A percentile compares a stretch with the other conserved stretches of the same genome.
Evolutionary conservation across 2,113 vertebrate genomes (phyloP).

Genomic region (Alligator sinensis): DNA sequence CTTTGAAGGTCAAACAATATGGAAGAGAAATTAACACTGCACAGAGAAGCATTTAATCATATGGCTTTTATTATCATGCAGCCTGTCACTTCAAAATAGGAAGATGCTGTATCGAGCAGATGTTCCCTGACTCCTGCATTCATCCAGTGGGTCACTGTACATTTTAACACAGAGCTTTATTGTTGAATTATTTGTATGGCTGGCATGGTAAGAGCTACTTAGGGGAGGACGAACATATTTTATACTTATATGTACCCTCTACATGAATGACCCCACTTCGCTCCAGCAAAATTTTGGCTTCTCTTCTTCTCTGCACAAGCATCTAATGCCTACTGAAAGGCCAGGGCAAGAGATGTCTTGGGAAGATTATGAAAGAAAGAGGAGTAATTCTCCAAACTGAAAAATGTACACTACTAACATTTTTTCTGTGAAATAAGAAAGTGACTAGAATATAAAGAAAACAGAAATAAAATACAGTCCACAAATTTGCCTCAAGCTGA

Average conservation of each 20-base stretch:
- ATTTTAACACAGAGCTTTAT: slow-evolving; percentile 63
- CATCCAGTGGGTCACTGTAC: slow-evolving; percentile 49
- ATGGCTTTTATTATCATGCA: slow-evolving; percentile 59
- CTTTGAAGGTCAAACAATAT: slow-evolving; percentile 10
- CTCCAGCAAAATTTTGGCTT: slow-evolving; percentile 48
- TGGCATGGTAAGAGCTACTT: slow-evolving; percentile 32
- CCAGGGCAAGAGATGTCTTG: not conserved
- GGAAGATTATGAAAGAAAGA: not conserved
- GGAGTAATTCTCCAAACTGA: not conserved
- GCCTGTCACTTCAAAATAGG: slow-evolving; percentile 59
- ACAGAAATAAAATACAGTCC: not conserved
- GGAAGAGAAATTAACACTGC: slow-evolving; percentile 37
- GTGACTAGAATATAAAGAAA: not conserved
- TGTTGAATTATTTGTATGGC: slow-evolving; percentile 45
- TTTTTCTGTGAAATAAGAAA: not conserved
- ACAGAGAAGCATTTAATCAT: slow-evolving; percentile 60
- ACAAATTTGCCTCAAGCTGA: not conserved
- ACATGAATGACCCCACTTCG: slow-evolving; percentile 43
- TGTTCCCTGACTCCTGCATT: slow-evolving; percentile 66
- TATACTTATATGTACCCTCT: not conserved
- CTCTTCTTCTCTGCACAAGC: slow-evolving; percentile 20
- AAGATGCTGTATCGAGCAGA: slow-evolving; percentile 45
- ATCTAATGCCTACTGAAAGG: not conserved
- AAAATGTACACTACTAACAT: not conserved
- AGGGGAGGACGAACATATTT: slow-evolving; percentile 39